Evolutionary conservation across 2,888 invertebrate genomes (phyloP), one percentile per base, ranked within the genome.

Genomic region (Mythimna impura): DNA sequence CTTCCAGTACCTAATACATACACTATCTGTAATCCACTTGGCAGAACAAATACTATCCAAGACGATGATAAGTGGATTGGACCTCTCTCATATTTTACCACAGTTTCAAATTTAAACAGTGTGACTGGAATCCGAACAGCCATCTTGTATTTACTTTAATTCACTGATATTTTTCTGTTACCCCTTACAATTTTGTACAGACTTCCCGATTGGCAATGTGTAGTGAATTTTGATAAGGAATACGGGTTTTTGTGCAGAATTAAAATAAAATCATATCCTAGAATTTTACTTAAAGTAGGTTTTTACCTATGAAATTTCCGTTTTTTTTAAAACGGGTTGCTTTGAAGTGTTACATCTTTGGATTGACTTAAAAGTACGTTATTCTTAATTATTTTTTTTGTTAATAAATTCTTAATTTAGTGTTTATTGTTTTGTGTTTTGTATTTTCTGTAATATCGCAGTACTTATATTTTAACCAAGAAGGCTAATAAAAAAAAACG

Each of bases 61-160:
- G 86, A 86, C 85, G 87, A 89, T 91, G 92, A 93, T 93, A 93
- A 93, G 92, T 93, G 93, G 89, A 93, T 92, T 92, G 93, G 88
- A 88, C 84, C 67, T 80, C 83, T 83, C 86, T 89, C 89, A 89
- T 91, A 92, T 90, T 88, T 89, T 88, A 83, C 80, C 81, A 83
- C 83, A 89, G 92, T 91, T 92, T 92, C 92, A 90, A 93, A 91
- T 92, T 93, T 91, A 92, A 93, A 92, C 91, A 90, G 83, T 88
- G 89, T 88, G 88, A 87, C 89, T 89, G 25, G 88, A 88, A 88
- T 88, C 69, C 55, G 75, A 77, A 78, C 71, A 30, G 80, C 76
- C 70, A 74, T 82, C 68, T 72, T 71, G 66, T 86, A 64, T 87
- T 89, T 86, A 78, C 83, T 88, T 84, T 81, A 84, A 87, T 82